Evolutionary conservation across 2,888 invertebrate species (phyloP), one percentile per base, ranked within the genome.

Genomic region (Platycheirus albimanus): DNA sequence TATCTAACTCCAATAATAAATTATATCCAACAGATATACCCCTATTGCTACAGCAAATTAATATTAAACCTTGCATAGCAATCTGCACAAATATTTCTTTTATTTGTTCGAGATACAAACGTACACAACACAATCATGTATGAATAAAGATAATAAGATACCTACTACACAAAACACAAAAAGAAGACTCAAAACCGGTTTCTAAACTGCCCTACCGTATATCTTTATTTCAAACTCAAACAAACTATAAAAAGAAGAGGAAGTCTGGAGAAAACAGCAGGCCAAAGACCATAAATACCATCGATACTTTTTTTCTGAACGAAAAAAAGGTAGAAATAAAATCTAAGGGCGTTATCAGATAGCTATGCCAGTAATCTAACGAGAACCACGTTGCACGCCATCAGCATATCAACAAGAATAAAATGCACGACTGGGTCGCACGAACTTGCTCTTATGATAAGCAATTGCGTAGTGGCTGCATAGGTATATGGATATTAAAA

Each of bases 151-250:
- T n/a, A n/a, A n/a, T n/a, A n/a, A n/a, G n/a, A n/a, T n/a, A n/a
- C n/a, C n/a, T n/a, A n/a, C n/a, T n/a, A n/a, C 13, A 13, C 8
- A 19, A 24, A 52, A 58, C 10, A 24, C 5, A 41, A 36, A 15
- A 15, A 51, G 51, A 71, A 61, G 52, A 45, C n/a, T 28, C 10
- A 69, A 76, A 33, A 81, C 81, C 76, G 67, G 81, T 81, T 49
- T 67, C 30, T n/a, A 47, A 33, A 33, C 47, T 43, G 61, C 75
- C 75, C 56, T 38, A 52, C 51, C 61, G 52, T 51, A 75, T 41
- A 47, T 74, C 19, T 51, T 64, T n/a, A 38, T 4, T 13, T 7
- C 10, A 10, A 11, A 24, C 10, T 10, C 10, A 54, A 36, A 56
- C 36, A 47, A 64, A 28, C 8, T 5, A 8, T 11, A 71, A 5